phyloP scores from a whole-genome alignment of 2,113 vertebrate species.

The Grus americana region DNA sequence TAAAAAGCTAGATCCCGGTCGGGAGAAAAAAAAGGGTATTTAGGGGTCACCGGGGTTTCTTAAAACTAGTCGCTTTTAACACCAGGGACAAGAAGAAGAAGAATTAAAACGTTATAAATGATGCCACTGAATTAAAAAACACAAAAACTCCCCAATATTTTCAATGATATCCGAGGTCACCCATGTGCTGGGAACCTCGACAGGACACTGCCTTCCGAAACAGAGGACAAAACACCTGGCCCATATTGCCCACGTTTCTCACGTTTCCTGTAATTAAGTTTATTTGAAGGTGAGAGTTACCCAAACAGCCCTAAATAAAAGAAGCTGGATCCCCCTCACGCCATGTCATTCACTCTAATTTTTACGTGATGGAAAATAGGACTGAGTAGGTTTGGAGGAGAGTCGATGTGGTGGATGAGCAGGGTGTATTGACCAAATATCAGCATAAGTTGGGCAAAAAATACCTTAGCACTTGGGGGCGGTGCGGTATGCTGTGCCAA shows the following conservation, averaged over 20 bases:
- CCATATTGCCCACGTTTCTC: not conserved
- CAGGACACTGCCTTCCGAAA: not conserved
- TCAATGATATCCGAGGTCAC: not conserved
- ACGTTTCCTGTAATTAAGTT: not conserved
- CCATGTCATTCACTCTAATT: not conserved
- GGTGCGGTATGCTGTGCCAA: fast-evolving
- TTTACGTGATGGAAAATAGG: not conserved
- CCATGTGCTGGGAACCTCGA: fast-evolving
- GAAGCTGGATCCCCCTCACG: not conserved
- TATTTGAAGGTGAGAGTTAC: not conserved
- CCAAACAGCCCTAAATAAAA: not conserved
- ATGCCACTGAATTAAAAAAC: not conserved
- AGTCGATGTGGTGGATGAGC: not conserved
- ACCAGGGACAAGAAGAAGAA: not conserved
- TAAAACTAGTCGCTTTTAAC: not conserved
- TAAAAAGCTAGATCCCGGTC: slow-evolving; percentile 56
- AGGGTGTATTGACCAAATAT: not conserved
- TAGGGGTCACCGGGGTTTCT: not conserved
- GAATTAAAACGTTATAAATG: not conserved
- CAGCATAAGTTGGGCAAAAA: not conserved
- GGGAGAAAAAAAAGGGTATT: slow-evolving; percentile 49
- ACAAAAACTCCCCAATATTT: not conserved
- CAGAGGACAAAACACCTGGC: fast-evolving
- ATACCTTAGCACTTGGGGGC: not conserved
- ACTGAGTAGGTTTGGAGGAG: not conserved